A percentile compares a stretch with the other conserved stretches of the same genome.
phyloP scores from a whole-genome alignment of 2,113 vertebrate species.

The Echinops telfairi region DNA sequence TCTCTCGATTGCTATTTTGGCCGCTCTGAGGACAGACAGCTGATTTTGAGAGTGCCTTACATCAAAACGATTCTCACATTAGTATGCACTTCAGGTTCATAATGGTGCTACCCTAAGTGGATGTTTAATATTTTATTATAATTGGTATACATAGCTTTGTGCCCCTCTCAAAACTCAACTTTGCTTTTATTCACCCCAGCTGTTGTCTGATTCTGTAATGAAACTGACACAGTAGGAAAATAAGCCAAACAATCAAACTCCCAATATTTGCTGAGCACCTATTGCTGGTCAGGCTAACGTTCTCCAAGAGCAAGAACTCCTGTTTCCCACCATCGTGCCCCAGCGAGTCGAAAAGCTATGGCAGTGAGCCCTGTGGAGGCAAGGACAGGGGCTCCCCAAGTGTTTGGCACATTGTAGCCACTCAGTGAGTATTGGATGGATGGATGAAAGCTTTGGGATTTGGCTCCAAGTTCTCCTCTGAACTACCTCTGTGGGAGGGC shows the following conservation, averaged over 20 bases:
- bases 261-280: slow-evolving; percentile 28
- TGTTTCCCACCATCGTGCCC: background rate
- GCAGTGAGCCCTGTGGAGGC: background rate
- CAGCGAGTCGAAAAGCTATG: background rate
- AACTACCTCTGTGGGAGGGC: background rate
- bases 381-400: background rate
- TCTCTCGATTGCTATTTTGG: slow-evolving; percentile 81
- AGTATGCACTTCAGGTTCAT: slow-evolving; percentile 76
- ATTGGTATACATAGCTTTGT: slow-evolving; percentile 77
- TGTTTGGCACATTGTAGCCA: background rate
- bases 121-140: slow-evolving; percentile 83
- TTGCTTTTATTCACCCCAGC: slow-evolving; percentile 81
- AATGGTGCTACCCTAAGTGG: slow-evolving; percentile 78
- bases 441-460: background rate
- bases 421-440: background rate
- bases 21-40: slow-evolving; percentile 80
- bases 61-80: slow-evolving; percentile 77
- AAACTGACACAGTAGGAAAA: slow-evolving; percentile 58
- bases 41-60: slow-evolving; percentile 76
- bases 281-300: background rate
- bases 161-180: slow-evolving; percentile 79
- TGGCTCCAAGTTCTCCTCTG: background rate
- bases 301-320: background rate
- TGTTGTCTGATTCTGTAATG: slow-evolving; percentile 68
- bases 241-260: slow-evolving; percentile 54